Conservation (phyloP, 2,797 vertebrate species). For the Crotalus adamanteus region DNA sequence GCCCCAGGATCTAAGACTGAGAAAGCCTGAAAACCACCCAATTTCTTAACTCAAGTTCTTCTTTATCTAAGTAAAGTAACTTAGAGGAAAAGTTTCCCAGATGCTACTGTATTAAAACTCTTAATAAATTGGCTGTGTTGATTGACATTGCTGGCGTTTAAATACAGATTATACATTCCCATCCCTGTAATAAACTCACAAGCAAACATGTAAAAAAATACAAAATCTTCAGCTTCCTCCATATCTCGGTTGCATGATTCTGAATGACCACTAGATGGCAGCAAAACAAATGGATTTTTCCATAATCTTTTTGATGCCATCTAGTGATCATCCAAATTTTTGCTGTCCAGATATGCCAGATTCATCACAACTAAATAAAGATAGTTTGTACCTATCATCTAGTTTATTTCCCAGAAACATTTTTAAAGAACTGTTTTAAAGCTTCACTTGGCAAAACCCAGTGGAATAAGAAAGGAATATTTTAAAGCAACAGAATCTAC, state of each 20-base stretch:
- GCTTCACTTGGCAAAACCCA: neutral
- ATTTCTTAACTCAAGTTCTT: neutral
- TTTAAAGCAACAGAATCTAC: neutral
- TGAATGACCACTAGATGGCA: neutral
- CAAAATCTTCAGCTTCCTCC: neutral
- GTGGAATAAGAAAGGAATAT: neutral
- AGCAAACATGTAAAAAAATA: neutral
- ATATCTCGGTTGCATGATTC: neutral
- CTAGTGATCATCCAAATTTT: neutral
- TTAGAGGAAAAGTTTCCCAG: neutral
- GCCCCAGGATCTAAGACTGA: neutral
- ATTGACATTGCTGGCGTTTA: neutral
- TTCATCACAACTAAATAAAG: neutral
- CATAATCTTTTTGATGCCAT: neutral
- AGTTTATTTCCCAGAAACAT: neutral
- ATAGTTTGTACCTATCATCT: neutral
- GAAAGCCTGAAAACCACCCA: neutral
- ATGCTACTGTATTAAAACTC: neutral
- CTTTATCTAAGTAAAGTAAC: neutral
- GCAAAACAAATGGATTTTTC: neutral
- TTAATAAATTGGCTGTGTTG: neutral
- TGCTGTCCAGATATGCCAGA: neutral
- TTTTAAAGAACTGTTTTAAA: neutral
- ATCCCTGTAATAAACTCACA: neutral
- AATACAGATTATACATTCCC: neutral